Percentiles rank a stretch among this genome's conserved stretches.
Evolutionary conservation across 2,888 invertebrate species (phyloP).

Genomic region (Heliothis peltigera): DNA sequence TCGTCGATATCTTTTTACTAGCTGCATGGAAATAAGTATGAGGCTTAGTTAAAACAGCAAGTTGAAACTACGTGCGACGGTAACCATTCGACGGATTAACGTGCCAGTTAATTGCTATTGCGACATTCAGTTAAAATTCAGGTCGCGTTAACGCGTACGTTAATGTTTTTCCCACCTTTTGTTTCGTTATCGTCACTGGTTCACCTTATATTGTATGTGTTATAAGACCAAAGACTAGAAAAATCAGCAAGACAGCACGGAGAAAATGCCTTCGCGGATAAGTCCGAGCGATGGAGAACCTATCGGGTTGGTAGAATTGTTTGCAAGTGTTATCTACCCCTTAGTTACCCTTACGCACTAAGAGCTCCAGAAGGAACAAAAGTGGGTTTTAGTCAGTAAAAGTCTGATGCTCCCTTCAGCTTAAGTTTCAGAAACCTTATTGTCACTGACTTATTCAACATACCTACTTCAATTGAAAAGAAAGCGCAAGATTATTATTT

Average conservation of each 20-base stretch:
- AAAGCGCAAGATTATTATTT: no score
- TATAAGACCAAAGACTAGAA: neutral
- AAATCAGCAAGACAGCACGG: neutral
- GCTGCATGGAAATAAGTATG: no score
- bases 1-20: neutral
- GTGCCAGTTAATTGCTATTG: conserved; percentile 48
- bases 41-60: conserved; percentile 7
- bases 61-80: conserved; percentile 41
- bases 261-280: neutral
- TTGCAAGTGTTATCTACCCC: no score
- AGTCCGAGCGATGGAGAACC: neutral
- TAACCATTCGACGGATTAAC: conserved; percentile 49
- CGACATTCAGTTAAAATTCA: conserved; percentile 53
- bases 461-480: no score
- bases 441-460: no score
- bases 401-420: no score
- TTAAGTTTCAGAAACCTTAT: no score
- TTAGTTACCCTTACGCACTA: no score
- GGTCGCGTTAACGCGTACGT: conserved; percentile 51
- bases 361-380: no score
- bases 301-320: no score
- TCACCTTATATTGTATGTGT: conserved; percentile 45
- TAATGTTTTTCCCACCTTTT: conserved; percentile 49
- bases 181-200: conserved; percentile 45
- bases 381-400: no score